Evolutionary conservation across 2,888 invertebrate genomes (phyloP), one percentile per base, ranked within the genome.

Genomic region (Apoda limacodes): DNA sequence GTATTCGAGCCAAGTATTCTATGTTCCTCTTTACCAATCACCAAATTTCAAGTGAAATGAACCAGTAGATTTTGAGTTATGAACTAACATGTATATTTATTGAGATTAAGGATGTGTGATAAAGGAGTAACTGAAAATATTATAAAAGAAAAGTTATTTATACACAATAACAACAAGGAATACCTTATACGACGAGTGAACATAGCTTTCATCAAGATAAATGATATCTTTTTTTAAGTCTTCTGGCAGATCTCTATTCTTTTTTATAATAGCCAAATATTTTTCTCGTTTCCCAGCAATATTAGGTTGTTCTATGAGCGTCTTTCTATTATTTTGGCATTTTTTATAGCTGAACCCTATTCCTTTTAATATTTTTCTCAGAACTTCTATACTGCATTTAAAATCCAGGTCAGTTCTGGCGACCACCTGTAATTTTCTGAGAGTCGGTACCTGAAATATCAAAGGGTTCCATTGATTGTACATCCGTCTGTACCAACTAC

Each of bases 191-290:
- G 3, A 44, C 30, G 13, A 39, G 25, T 51, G 47, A 13, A 48
- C 40, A 21, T 48, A 48, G 25, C 45, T 50, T 26, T 50, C 49
- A 42, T 50, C 48, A n/a, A 49, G 28, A 36, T 46, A 48, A 25
- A 49, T 39, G n/a, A 48, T 42, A 21, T 43, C 43, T 35, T 45
- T 37, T 35, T 28, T 15, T 5, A 35, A 17, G 13, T 38, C 33
- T 31, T 23, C 17, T 11, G 37, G 33, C 21, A 35, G 25, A 15
- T 37, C 19, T 17, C 42, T 12, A 22, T 39, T 39, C 2, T 24
- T 25, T 14, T 32, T 29, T n/a, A 29, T 33, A n/a, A n/a, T n/a
- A n/a, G n/a, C 21, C 12, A 39, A 23, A 27, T 39, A 42, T 17
- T 34, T 25, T 17, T 34, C 28, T 29, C 36, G 24, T 22, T 37